Base-by-base conservation (phyloP, 2,797 vertebrate genomes). In the Lophius americanus region DNA sequence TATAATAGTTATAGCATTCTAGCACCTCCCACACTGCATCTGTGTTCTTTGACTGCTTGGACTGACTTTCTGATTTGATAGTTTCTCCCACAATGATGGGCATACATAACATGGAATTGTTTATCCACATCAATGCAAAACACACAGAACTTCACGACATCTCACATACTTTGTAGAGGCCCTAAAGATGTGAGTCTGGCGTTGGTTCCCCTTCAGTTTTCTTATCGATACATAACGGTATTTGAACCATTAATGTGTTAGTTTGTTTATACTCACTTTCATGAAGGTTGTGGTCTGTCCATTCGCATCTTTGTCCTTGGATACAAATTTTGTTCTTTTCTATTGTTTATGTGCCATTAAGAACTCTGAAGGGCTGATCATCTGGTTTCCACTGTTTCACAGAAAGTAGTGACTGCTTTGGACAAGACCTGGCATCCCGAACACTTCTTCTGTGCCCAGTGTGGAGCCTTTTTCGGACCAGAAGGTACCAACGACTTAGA, bases 401-500 rank as follows among this genome's bases (percentile, higher is more conserved):
- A 98, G 97, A 97, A 96, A 97, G 97, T 98, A 38, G 96, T 98
- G 88, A 98, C 96, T 0, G 97, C 96, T 58, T 88, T 98, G 87
- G 95, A 98, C 89, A 94, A 95, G 84, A 98, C 96, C 12, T 98
- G 97, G 97, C 97, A 98, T 75, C 96, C 96, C 0, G 96, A 98
- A 79, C 97, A 98, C 74, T 98, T 98, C 79, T 98, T 98, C 91
- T 98, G 97, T 75, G 96, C 96, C 33, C 96, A 98, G 76, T 98
- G 97, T 65, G 97, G 97, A 64, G 93, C 95, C 66, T 97, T 98
- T 87, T 98, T 98, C 3, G 97, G 97, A 64, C 95, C 96, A 5
- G 97, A 98, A 95, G 97, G 96, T 96, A 95, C 7, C 35, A 37
- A 36, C 10, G 7, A 32, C 12, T 56, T 13, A 51, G 62, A 9